Conservation (phyloP, 2,888 invertebrate species). For the Periphyllus acericola region DNA sequence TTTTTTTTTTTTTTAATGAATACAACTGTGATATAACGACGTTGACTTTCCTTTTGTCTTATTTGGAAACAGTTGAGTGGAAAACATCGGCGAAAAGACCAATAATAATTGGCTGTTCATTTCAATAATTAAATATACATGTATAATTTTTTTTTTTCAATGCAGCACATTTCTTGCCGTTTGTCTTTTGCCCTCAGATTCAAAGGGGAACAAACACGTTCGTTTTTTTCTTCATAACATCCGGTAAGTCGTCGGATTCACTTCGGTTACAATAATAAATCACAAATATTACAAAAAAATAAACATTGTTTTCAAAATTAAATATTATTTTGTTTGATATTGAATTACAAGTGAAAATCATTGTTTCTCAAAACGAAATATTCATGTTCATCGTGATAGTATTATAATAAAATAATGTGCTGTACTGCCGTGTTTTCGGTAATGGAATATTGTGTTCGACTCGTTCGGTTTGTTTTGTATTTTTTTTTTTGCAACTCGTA, state of each 20-base stretch:
- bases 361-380: neutral
- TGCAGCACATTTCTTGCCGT: neutral
- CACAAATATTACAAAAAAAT: neutral
- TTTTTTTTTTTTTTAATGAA: neutral
- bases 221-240: neutral
- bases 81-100: neutral
- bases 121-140: conserved; percentile 15
- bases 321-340: too few species aligned
- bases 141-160: neutral
- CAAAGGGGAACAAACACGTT: neutral
- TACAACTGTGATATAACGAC: conserved; percentile 21
- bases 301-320: neutral
- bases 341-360: too few species aligned
- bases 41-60: conserved; percentile 2
- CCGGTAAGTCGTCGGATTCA: neutral
- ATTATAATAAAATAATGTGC: neutral
- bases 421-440: neutral
- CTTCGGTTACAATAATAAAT: neutral
- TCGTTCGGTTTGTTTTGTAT: neutral
- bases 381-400: neutral
- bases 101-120: conserved; percentile 31
- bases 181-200: neutral
- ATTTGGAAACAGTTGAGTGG: neutral
- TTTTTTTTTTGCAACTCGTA: neutral
- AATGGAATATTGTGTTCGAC: neutral